Base-by-base conservation (phyloP, 2,797 vertebrate species). In the Rhinophrynus dorsalis region DNA sequence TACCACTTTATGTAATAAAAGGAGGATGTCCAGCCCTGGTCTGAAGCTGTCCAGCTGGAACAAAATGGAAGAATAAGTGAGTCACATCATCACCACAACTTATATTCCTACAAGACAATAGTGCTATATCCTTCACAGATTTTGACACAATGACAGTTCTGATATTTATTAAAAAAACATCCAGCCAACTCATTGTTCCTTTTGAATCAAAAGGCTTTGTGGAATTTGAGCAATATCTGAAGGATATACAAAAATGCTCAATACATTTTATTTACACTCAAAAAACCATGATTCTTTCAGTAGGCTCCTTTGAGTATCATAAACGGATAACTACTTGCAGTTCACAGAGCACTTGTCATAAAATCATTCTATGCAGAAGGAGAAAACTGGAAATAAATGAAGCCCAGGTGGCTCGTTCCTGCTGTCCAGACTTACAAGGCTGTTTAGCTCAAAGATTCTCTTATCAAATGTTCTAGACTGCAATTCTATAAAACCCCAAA, bases 291-390 rank as follows among this genome's bases (percentile, higher is more conserved):
- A 45, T 55, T 33, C 37, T 33, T 26, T 54, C 17, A 13, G 40
- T 17, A 23, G 18, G 2, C 18, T 55, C 68, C 68, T 6, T 17
- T 48, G 68, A 44, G 68, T 26, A 3, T 40, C 29, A 63, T 70
- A 70, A 70, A 56, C n/a, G 7, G 40, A 56, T 62, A 70, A 62
- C 47, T 47, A 70, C 59, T 32, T 21, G 23, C 17, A 29, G 40
- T 44, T 56, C 68, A 56, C 23, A n/a, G 67, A 62, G 56, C 48
- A 35, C 42, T 45, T 33, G 58, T 27, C 21, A 45, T 56, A 70
- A 70, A 70, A 62, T 55, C 56, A 29, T 23, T 27, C n/a, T 51
- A 37, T 17, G 38, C 13, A 56, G 26, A 54, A 45, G 67, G 15
- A 62, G 57, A 29, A 62, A 63, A 30, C 59, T 21, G 30, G 6